Evolutionary conservation across 2,888 invertebrate species (phyloP).

Genomic region (Malthinus seriepunctatus): DNA sequence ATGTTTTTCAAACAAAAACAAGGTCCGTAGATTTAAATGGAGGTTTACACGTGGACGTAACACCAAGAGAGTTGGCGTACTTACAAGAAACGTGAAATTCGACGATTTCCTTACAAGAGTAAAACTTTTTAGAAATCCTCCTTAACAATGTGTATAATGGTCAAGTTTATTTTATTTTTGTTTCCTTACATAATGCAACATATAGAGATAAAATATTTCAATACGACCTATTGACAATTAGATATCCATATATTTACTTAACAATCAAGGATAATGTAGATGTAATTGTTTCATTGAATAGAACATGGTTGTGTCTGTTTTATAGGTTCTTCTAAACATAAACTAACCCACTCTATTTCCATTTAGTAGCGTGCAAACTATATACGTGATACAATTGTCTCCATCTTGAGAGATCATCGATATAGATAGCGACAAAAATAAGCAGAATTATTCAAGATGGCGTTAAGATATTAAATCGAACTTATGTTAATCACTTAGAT

Average conservation of each 20-base stretch:
- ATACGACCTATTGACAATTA: slow-evolving; percentile 19
- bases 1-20: no score
- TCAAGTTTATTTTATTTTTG: no score
- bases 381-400: slow-evolving; percentile 51
- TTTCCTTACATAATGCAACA: no score
- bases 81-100: no score
- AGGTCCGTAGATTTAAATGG: no score
- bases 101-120: no score
- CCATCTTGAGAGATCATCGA: slow-evolving; percentile 51
- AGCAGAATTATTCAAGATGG: slow-evolving; percentile 53
- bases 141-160: no score
- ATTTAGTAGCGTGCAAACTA: slow-evolving; percentile 49
- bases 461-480: slow-evolving; percentile 46
- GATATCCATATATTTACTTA: slow-evolving; percentile 41
- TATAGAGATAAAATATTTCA: no score
- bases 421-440: slow-evolving; percentile 48
- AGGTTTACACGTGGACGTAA: no score
- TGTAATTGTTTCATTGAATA: slow-evolving; percentile 51
- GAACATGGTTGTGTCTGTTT: slow-evolving; percentile 43
- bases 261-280: slow-evolving; percentile 48
- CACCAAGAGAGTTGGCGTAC: no score
- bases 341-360: slow-evolving; percentile 45
- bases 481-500: slow-evolving; percentile 42
- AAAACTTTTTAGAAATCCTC: no score
- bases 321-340: slow-evolving; percentile 41